Percentiles rank a stretch among this genome's conserved stretches.
These are phyloP conservation scores for Megaustenia siamemsis DNA, from an alignment of 2,888 invertebrate genomes.

Conservation along the genomic window DNA sequence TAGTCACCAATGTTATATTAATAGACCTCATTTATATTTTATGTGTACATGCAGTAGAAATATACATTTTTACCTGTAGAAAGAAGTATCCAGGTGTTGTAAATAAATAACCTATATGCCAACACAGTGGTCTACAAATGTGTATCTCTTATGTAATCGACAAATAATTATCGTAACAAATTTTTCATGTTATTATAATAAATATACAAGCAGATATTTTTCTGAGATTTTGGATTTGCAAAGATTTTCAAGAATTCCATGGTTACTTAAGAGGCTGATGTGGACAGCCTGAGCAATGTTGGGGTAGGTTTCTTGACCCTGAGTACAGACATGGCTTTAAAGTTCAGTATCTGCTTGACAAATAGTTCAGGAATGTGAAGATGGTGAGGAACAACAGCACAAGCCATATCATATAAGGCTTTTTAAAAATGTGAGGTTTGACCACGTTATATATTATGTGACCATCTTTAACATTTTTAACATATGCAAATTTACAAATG, in stretches of 20 bases:
- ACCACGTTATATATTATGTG: no score
- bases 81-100: neutral
- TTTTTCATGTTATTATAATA: slow-evolving; percentile 10
- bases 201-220: neutral
- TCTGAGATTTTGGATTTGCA: neutral
- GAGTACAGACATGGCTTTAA: no score
- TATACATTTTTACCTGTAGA: slow-evolving; percentile 15
- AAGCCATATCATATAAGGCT: no score
- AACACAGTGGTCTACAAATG: slow-evolving; percentile 2
- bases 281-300: no score
- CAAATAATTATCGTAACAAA: slow-evolving; percentile 5
- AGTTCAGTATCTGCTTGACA: no score
- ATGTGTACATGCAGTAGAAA: slow-evolving; percentile 12
- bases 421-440: no score
- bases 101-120: neutral
- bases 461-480: no score
- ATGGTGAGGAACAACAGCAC: no score
- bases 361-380: no score
- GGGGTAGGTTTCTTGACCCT: no score
- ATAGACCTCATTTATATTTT: neutral
- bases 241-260: neutral
- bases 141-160: slow-evolving; percentile 6
- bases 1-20: slow-evolving; percentile 4
- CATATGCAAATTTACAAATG: no score
- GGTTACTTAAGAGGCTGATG: neutral